Percentiles rank a stretch among this genome's conserved stretches.
These are phyloP conservation scores for Esox niger DNA, from an alignment of 2,113 vertebrate species.

Conservation along the genomic window DNA sequence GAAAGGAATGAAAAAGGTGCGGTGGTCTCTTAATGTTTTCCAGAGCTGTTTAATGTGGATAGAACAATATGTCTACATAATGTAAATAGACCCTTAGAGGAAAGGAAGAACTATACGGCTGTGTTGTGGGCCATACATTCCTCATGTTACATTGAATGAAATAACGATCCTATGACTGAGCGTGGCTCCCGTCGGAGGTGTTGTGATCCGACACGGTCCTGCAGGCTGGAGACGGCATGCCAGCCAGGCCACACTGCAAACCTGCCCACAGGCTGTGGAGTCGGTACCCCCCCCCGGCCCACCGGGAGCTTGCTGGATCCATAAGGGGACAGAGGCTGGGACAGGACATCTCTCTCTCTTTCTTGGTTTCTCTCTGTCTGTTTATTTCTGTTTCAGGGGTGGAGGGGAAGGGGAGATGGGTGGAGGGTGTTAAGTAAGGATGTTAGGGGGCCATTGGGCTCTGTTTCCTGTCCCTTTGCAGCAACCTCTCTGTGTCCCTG, in stretches of 20 bases:
- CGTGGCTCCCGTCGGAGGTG: constrained; percentile 28
- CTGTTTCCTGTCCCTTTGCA: constrained; percentile 72
- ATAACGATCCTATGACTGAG: constrained; percentile 2
- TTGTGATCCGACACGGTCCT: constrained; percentile 53
- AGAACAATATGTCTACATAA: background rate
- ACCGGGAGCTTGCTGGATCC: constrained; percentile 42
- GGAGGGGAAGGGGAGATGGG: constrained; percentile 35
- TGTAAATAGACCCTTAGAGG: too few relatives aligned
- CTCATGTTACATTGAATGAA: background rate
- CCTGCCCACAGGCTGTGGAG: constrained; percentile 78
- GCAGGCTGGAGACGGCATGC: constrained; percentile 67
- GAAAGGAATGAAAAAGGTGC: too few relatives aligned
- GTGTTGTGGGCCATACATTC: too few relatives aligned
- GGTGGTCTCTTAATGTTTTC: too few relatives aligned
- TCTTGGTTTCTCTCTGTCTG: too few relatives aligned
- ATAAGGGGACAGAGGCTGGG: constrained; percentile 30
- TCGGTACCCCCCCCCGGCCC: constrained; percentile 69
- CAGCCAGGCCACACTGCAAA: constrained; percentile 83
- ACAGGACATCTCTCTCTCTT: constrained; percentile 9
- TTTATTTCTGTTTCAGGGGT: constrained; percentile 21
- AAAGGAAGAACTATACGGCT: too few relatives aligned
- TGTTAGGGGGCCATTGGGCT: constrained; percentile 69
- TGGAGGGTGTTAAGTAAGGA: constrained; percentile 63
- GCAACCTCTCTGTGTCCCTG: constrained; percentile 56
- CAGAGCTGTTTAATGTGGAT: too few relatives aligned